Conservation (phyloP, 2,113 vertebrate species). For the Urocynchramus pylzowi region DNA sequence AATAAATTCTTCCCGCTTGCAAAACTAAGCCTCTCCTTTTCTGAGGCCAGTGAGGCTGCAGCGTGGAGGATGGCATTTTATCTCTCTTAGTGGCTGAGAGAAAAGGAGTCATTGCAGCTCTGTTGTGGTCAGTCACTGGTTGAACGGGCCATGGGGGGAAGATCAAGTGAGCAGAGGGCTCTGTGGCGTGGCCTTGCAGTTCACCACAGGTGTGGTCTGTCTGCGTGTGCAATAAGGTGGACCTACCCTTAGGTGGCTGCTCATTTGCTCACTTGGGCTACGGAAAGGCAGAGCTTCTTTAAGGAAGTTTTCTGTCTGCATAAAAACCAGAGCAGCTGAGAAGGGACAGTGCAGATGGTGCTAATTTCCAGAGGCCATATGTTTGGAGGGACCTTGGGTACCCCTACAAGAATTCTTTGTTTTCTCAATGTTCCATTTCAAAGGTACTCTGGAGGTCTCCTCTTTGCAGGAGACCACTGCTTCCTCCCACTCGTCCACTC, state of each 20-base stretch:
- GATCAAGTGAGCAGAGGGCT: not conserved
- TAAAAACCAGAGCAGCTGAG: not conserved
- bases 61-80: not conserved
- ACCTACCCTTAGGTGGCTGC: not conserved
- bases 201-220: not conserved
- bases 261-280: not conserved
- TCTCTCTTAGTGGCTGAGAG: not conserved
- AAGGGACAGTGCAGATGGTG: constrained; percentile 8
- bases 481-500: constrained; percentile 46
- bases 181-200: not conserved
- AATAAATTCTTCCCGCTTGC: not conserved
- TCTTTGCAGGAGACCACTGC: constrained; percentile 12
- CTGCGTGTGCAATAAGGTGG: not conserved
- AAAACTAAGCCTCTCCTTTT: not conserved
- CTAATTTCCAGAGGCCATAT: constrained; percentile 22
- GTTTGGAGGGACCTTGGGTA: not conserved
- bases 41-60: not conserved
- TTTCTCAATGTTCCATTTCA: constrained; percentile 42
- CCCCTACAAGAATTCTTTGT: constrained; percentile 13
- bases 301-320: not conserved
- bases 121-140: not conserved
- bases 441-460: constrained; percentile 37
- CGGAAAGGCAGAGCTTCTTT: not conserved
- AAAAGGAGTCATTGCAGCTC: not conserved
- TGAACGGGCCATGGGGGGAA: accelerated